phyloP scores from a whole-genome alignment of 92 coral and sea anemone species.

The Zoanthus solanderi region DNA sequence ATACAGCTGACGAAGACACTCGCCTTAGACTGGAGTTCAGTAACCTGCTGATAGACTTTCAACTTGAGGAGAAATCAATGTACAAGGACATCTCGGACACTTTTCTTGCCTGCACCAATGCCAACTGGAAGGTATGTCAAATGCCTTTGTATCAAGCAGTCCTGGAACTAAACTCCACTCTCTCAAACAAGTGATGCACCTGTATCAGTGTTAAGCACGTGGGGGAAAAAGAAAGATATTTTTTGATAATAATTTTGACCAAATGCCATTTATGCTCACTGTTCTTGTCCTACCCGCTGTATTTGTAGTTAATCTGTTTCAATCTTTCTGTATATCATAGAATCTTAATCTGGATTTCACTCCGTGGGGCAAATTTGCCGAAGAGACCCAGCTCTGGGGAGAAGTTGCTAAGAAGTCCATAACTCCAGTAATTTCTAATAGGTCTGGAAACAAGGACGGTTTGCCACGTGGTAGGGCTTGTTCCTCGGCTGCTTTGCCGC shows the following conservation, averaged over 20 bases:
- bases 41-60: conserved; percentile 67
- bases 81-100: conserved; percentile 81
- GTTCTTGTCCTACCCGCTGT: background rate
- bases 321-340: conserved; percentile 34
- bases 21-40: conserved; percentile 72
- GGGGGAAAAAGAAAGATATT: too few species aligned
- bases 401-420: conserved; percentile 79
- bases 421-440: conserved; percentile 65
- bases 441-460: conserved; percentile 45
- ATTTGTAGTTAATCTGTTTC: background rate
- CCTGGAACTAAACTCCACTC: background rate
- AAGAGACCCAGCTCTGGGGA: conserved; percentile 95
- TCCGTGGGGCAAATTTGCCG: conserved; percentile 98
- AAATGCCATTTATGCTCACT: background rate
- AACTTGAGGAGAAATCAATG: conserved; percentile 79
- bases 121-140: conserved; percentile 65
- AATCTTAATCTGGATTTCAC: conserved; percentile 81
- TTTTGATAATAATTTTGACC: too few species aligned
- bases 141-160: background rate
- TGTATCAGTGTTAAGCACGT: background rate
- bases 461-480: conserved; percentile 76
- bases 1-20: conserved; percentile 66
- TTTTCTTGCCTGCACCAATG: conserved; percentile 71
- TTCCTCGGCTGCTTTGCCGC: conserved; percentile 70
- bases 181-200: background rate